Percentiles rank a stretch among this genome's conserved stretches.
phyloP scores from a whole-genome alignment of 2,113 vertebrate species.

The Glaucidium brasilianum region DNA sequence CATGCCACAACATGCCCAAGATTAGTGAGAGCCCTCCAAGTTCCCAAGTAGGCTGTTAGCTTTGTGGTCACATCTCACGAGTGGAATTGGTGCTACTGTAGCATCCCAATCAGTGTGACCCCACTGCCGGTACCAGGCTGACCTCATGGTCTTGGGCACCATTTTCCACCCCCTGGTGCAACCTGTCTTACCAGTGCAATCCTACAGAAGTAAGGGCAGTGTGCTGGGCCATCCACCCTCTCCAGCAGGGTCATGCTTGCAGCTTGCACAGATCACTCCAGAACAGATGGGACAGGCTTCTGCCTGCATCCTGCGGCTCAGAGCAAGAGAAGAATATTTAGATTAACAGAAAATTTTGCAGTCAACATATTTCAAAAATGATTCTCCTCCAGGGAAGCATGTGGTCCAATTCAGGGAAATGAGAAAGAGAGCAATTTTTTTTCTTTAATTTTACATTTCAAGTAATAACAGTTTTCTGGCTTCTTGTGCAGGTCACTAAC shows the following conservation, averaged over 20 bases:
- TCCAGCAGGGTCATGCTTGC: neutral
- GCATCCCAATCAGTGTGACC: neutral
- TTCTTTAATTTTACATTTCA: constrained; percentile 36
- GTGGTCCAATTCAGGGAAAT: constrained; percentile 28
- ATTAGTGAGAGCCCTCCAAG: neutral
- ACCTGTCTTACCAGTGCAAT: neutral
- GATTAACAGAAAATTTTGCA: constrained; percentile 34
- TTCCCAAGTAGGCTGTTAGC: neutral
- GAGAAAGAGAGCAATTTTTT: neutral
- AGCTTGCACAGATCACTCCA: neutral
- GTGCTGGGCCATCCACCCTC: neutral
- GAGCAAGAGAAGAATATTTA: constrained; percentile 2
- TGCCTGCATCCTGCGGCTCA: neutral
- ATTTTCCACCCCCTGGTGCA: neutral
- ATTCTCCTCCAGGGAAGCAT: constrained; percentile 30
- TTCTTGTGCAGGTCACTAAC: constrained; percentile 24
- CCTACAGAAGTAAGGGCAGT: neutral
- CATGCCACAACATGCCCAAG: neutral
- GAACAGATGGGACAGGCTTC: constrained; percentile 5
- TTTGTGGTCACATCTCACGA: no score
- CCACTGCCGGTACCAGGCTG: neutral
- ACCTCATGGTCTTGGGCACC: rapidly evolving
- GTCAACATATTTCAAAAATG: constrained; percentile 21
- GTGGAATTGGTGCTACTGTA: neutral
- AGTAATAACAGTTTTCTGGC: constrained; percentile 40